Base-by-base conservation (phyloP, 1,140 invertebrate genomes). In the Drosophila kepulauana region DNA sequence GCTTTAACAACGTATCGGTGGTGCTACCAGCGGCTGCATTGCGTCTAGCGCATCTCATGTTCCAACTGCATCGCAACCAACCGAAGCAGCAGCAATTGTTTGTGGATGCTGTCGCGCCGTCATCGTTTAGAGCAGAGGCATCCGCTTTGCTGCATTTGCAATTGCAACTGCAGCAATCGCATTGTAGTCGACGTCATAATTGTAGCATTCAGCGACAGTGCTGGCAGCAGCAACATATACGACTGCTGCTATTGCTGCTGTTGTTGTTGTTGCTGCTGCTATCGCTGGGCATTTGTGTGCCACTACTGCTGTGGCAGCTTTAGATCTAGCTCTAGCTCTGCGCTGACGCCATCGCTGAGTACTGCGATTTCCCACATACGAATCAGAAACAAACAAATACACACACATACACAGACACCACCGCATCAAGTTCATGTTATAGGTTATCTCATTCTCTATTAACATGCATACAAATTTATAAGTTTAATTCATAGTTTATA, bases 1-100 rank as follows among this genome's bases (percentile, higher is more conserved):
- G 75, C 88, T 91, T 91, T 91, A 91, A 91, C 88, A 87, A 90
- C 86, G 86, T 82, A 67, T 78, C 87, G 51, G 13, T 45, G 52
- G 65, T 52, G 15, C 45, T 74, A 66, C 30, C 56, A 30, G 35
- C 33, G 25, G 70, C 62, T 56, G 72, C 61, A n/a, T 48, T 66
- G 54, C 78, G 71, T 15, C 20, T 87, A 49, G 58, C 78, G 49
- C 70, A 67, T 33, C 66, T 79, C 8, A 35, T 77, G 58, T 48
- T 64, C n/a, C 58, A 67, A 43, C 54, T 78, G 20, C 65, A 68
- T n/a, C 56, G 15, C 62, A 46, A 43, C 57, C 63, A 45, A 38
- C 35, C 25, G 45, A n/a, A 45, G 30, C 45, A 16, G 30, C 49
- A 58, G 5, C 58, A 46, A n/a, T 28, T 49, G 28, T 25, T 68